Conservation (phyloP, 1,140 invertebrate species). For the Conus ventricosus region DNA sequence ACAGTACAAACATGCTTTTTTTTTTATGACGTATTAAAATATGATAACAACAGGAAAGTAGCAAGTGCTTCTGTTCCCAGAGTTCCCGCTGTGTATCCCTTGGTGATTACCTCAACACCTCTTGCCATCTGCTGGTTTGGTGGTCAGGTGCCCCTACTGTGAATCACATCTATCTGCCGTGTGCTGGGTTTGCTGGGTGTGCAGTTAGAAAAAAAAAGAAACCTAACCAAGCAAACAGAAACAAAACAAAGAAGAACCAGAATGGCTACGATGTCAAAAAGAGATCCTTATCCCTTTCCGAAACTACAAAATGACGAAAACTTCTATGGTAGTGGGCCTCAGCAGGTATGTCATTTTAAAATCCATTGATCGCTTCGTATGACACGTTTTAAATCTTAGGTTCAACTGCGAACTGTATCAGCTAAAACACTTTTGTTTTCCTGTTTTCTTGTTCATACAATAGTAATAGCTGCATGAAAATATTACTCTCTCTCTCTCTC, state of each 20-base stretch:
- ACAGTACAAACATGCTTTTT: background rate
- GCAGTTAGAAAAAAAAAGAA: background rate
- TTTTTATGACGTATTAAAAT: background rate
- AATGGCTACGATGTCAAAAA: slow-evolving; percentile 54
- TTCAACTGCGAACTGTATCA: too few species aligned
- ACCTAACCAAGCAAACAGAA: too few species aligned
- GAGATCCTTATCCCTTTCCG: slow-evolving; percentile 72
- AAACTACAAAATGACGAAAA: slow-evolving; percentile 69
- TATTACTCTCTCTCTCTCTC: too few species aligned
- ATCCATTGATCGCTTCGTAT: too few species aligned
- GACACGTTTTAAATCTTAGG: too few species aligned
- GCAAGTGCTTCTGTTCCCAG: slow-evolving; percentile 5
- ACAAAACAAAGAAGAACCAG: background rate
- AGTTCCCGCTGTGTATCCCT: background rate
- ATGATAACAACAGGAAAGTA: background rate
- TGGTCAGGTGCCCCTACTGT: too few species aligned
- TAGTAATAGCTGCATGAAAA: too few species aligned
- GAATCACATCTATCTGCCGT: background rate
- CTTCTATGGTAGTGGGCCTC: slow-evolving; percentile 58
- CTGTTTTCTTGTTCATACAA: too few species aligned
- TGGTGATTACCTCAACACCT: slow-evolving; percentile 34
- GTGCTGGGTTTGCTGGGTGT: background rate
- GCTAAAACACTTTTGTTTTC: too few species aligned
- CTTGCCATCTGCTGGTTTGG: background rate
- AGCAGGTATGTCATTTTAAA: slow-evolving; percentile 7